phyloP scores from a whole-genome alignment of 2,797 vertebrate genomes.

The Oryzias dopingdopingensis region DNA sequence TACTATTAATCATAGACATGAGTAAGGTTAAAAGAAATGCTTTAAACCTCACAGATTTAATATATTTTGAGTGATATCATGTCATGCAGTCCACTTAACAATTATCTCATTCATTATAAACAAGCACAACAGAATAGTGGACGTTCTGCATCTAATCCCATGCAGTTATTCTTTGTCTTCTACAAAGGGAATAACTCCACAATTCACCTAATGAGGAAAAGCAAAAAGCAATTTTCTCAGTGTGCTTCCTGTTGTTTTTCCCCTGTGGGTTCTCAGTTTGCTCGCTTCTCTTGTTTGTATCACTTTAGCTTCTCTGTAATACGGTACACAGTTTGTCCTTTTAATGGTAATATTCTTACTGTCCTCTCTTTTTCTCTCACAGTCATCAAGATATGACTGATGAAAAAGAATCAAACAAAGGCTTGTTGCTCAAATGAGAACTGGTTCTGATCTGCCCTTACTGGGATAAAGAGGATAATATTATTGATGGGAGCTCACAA shows the following conservation, averaged over 20 bases:
- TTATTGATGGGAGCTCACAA: constrained; percentile 10
- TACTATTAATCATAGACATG: constrained; percentile 35
- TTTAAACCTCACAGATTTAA: constrained; percentile 7
- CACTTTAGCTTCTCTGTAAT: constrained; percentile 35
- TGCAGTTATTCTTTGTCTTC: constrained; percentile 6
- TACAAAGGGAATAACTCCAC: constrained; percentile 32
- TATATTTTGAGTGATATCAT: constrained; percentile 1
- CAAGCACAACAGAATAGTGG: constrained; percentile 13
- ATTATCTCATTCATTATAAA: constrained; percentile 23
- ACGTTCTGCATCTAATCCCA: constrained; percentile 14
- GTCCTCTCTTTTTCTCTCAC: constrained; percentile 4
- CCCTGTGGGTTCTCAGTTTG: constrained; percentile 38
- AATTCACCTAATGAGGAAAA: constrained; percentile 53
- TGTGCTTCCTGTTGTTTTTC: constrained; percentile 51
- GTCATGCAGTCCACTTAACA: constrained; percentile 2
- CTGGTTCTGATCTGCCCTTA: not conserved
- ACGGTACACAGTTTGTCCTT: constrained; percentile 26
- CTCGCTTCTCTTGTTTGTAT: constrained; percentile 41
- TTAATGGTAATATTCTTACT: constrained; percentile 32
- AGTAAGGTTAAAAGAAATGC: constrained; percentile 2
- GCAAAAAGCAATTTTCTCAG: constrained; percentile 53
- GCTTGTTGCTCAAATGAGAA: constrained; percentile 2
- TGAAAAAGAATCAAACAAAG: constrained; percentile 18
- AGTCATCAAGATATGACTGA: constrained; percentile 20
- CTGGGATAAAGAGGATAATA: constrained; percentile 14